These are phyloP conservation scores for Paramuricea clavata DNA, from an alignment of 92 coral and sea anemone genomes.

Conservation along the genomic window DNA sequence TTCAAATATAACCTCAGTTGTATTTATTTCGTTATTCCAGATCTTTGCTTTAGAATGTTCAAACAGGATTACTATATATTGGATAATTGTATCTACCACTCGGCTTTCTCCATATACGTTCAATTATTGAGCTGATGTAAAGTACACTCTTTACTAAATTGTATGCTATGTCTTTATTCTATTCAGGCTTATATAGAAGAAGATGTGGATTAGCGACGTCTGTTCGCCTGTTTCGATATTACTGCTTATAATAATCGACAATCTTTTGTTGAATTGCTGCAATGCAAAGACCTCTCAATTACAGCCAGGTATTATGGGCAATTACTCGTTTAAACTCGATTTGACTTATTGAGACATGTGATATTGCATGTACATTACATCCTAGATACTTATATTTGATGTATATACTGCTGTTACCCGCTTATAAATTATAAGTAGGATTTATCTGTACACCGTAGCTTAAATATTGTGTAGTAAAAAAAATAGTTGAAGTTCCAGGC, in stretches of 20 bases:
- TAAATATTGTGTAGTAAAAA: neutral
- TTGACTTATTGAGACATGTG: neutral
- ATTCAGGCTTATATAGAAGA: neutral
- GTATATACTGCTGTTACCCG: neutral
- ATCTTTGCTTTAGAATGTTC: neutral
- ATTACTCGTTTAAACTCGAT: neutral
- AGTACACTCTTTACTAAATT: neutral
- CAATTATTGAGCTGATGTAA: neutral
- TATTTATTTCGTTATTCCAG: neutral
- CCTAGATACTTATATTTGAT: neutral
- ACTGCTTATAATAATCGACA: neutral
- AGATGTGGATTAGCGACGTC: slow-evolving; percentile 1
- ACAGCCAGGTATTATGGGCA: neutral
- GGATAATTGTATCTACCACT: neutral
- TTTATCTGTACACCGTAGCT: neutral
- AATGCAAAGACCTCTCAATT: neutral
- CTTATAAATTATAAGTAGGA: neutral
- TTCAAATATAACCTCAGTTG: neutral
- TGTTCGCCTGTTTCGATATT: neutral
- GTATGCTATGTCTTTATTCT: neutral
- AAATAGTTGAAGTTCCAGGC: neutral
- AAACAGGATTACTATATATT: neutral
- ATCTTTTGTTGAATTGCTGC: neutral
- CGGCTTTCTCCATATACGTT: neutral
- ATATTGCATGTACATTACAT: neutral